Percentiles rank a stretch among this genome's conserved stretches.
These are phyloP conservation scores for Odontocolon sp. DNA, from an alignment of 2,888 invertebrate genomes.

Conservation along the genomic window DNA sequence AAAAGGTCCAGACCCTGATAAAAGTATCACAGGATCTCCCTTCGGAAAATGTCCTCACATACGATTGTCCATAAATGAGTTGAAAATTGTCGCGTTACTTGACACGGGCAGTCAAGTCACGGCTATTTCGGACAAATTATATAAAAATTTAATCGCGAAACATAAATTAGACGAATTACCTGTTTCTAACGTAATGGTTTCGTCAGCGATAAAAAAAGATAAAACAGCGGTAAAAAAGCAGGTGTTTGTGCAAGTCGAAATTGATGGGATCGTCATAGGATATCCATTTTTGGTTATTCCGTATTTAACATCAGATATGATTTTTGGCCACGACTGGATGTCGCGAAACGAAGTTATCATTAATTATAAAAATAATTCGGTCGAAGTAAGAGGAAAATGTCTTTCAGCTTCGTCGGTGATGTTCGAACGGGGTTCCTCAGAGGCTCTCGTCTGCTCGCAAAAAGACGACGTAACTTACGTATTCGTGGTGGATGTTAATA, in stretches of 20 bases:
- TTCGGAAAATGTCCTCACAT: constrained; percentile 17
- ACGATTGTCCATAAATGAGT: not conserved
- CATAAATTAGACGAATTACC: constrained; percentile 18
- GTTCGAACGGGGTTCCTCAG: not conserved
- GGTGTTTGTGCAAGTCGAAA: not conserved
- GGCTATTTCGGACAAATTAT: constrained; percentile 46
- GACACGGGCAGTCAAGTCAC: constrained; percentile 57
- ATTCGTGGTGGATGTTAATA: not conserved
- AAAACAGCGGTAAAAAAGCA: constrained; percentile 28
- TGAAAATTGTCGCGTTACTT: constrained; percentile 19
- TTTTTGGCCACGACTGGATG: constrained; percentile 31
- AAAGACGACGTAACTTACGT: not conserved
- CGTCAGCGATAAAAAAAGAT: constrained; percentile 52
- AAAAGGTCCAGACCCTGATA: not conserved
- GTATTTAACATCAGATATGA: constrained; percentile 13
- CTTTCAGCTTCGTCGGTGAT: not conserved
- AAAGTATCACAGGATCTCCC: not conserved
- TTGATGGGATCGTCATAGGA: not conserved
- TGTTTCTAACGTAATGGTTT: constrained; percentile 31
- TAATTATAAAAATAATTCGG: constrained; percentile 20
- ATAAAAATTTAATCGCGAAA: constrained; percentile 6
- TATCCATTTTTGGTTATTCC: constrained; percentile 11
- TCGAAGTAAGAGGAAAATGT: constrained; percentile 23
- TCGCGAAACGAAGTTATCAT: constrained; percentile 23
- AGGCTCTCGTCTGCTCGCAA: not conserved